phyloP scores from a whole-genome alignment of 2,113 vertebrate species.

The Embiotoca jacksoni region DNA sequence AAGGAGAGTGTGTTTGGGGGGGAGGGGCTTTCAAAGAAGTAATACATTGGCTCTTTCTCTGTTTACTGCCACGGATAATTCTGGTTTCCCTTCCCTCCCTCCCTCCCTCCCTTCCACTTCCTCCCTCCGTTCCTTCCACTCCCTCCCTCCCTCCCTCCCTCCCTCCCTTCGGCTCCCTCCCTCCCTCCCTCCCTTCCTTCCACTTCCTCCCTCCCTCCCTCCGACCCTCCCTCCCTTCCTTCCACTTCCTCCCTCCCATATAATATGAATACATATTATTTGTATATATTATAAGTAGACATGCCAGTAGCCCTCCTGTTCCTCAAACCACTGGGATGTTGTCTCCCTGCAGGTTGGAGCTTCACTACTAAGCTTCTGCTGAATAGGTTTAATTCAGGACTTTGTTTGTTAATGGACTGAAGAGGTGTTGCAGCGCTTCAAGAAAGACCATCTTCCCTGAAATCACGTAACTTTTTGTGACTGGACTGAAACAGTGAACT shows the following conservation, averaged over 20 bases:
- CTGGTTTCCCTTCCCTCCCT: background rate
- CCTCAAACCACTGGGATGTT: background rate
- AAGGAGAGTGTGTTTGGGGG: constrained; percentile 41
- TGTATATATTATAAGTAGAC: no score
- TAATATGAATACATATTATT: no score
- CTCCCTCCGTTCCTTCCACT: background rate
- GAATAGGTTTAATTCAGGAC: constrained; percentile 5
- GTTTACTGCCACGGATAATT: constrained; percentile 30
- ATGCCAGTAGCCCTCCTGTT: no score
- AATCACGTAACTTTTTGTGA: background rate
- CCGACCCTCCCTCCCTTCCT: no score
- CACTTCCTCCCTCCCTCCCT: no score
- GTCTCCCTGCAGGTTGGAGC: background rate
- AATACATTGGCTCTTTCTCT: constrained; percentile 47
- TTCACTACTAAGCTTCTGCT: background rate
- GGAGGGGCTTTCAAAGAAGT: constrained; percentile 41
- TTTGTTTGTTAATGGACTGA: background rate
- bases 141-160: no score
- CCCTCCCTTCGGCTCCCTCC: no score
- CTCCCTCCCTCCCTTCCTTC: no score
- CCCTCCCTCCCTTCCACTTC: background rate
- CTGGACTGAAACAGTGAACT: background rate
- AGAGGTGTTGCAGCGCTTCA: background rate
- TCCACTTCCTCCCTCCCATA: no score
- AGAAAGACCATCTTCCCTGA: background rate